Percentiles rank a stretch among this genome's conserved stretches.
These are phyloP conservation scores for Melanotaenia duboulayi DNA, from an alignment of 2,113 vertebrate species.

Conservation along the genomic window DNA sequence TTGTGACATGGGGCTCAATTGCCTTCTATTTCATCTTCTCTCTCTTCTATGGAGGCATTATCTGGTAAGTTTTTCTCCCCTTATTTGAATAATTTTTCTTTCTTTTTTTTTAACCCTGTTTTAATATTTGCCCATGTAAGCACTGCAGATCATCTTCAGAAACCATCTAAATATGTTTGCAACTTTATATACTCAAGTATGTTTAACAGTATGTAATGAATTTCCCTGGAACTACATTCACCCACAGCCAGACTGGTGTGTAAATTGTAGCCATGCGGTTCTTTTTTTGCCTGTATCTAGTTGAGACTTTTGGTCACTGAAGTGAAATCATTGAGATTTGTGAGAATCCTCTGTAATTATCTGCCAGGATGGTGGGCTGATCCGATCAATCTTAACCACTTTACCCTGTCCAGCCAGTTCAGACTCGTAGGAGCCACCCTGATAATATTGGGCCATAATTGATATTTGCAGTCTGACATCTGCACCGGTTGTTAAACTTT, in stretches of 20 bases:
- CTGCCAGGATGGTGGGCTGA: background rate
- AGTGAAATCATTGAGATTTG: background rate
- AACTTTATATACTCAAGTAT: no score
- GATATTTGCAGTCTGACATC: conserved; percentile 32
- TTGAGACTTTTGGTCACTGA: background rate
- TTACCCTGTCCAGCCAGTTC: conserved; percentile 2
- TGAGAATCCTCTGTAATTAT: background rate
- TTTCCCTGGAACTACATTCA: no score
- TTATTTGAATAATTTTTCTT: background rate
- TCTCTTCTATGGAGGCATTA: conserved; percentile 97
- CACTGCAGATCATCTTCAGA: background rate
- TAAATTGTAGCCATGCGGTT: no score
- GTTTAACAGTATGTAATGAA: no score
- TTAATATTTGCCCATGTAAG: background rate
- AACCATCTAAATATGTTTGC: no score
- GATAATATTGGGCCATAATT: conserved; percentile 24
- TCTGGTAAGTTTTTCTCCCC: conserved; percentile 87
- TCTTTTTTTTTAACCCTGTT: background rate
- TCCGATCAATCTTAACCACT: conserved; percentile 15
- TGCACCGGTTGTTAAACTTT: conserved; percentile 15
- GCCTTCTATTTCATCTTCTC: conserved; percentile 98
- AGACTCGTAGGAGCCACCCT: conserved; percentile 28
- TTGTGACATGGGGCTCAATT: conserved; percentile 99
- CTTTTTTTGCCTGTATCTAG: no score
- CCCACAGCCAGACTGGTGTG: no score